Evolutionary conservation across 2,888 invertebrate species (phyloP).

Genomic region (Idaea aversata): DNA sequence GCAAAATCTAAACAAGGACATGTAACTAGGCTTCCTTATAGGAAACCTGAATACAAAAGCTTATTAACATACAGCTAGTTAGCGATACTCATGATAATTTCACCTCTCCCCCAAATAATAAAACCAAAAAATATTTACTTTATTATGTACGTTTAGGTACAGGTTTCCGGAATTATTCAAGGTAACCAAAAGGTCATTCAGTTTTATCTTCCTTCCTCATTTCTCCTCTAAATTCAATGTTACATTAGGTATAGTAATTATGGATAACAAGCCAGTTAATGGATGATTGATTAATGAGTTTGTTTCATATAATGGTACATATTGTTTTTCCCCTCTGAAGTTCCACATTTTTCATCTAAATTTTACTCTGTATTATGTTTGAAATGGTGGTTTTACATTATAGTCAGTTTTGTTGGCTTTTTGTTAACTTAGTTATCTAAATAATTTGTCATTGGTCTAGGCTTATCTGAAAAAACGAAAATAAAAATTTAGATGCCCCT

Average conservation of each 20-base stretch:
- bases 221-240: not conserved
- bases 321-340: not conserved
- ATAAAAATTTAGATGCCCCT: not conserved
- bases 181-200: not conserved
- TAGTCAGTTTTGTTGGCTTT: not conserved
- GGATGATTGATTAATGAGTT: not conserved
- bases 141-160: not conserved
- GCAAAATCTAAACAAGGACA: conserved; percentile 28
- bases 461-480: not conserved
- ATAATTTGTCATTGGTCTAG: not conserved
- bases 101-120: conserved; percentile 17
- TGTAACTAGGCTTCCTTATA: conserved; percentile 19
- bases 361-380: not conserved
- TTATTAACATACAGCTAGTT: conserved; percentile 9
- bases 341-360: not conserved
- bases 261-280: not conserved
- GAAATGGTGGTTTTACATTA: not conserved
- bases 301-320: not conserved
- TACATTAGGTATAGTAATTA: not conserved
- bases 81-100: conserved; percentile 6
- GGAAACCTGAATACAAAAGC: conserved; percentile 23
- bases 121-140: not conserved
- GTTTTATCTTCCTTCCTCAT: not conserved
- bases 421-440: not conserved
- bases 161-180: conserved; percentile 3